Evolutionary conservation across 1,140 invertebrate species (phyloP).

Genomic region (Galleria mellonella): DNA sequence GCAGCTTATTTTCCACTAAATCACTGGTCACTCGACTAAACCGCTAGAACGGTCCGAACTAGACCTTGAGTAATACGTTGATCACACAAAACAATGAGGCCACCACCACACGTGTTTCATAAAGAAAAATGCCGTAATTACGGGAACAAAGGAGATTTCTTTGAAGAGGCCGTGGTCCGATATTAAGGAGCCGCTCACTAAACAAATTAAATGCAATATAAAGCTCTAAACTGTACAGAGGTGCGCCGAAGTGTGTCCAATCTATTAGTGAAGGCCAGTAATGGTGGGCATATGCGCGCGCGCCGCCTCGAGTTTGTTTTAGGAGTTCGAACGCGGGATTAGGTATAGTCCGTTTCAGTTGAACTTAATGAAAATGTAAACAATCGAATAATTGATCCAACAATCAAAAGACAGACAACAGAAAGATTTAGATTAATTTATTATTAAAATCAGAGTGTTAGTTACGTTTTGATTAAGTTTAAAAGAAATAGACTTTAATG

Average conservation of each 20-base stretch:
- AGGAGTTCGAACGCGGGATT: not conserved
- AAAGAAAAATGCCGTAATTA: not conserved
- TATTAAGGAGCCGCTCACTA: not conserved
- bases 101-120: not conserved
- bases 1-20: no score
- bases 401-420: no score
- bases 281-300: not conserved
- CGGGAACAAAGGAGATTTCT: not conserved
- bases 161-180: slow-evolving; percentile 1
- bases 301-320: not conserved
- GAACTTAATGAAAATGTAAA: no score
- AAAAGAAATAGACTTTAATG: no score
- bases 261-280: not conserved
- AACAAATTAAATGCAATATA: slow-evolving; percentile 2
- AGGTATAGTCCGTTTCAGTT: not conserved
- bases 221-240: not conserved
- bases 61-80: not conserved
- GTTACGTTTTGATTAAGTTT: no score
- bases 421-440: no score
- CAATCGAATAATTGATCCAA: no score
- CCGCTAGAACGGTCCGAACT: no score
- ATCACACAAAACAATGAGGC: slow-evolving; percentile 1
- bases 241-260: not conserved
- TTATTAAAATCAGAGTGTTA: no score
- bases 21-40: no score